phyloP scores from a whole-genome alignment of 1,140 invertebrate genomes.

The Alviniconcha marisindica region DNA sequence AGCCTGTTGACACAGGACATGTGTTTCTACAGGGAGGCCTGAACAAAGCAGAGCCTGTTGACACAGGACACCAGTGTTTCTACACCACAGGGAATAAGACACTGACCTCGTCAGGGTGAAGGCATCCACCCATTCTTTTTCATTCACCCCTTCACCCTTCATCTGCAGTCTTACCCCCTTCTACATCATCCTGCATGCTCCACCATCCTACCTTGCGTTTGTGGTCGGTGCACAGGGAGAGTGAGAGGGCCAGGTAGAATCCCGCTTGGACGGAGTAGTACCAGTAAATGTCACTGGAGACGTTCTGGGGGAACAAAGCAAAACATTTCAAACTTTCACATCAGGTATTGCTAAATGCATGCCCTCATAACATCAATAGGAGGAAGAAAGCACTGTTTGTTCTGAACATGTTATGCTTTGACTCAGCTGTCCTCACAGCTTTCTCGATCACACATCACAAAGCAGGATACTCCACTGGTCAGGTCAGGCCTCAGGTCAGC shows the following conservation, averaged over 20 bases:
- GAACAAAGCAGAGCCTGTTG: too few species aligned
- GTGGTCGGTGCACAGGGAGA: constrained; percentile 95
- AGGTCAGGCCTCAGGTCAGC: too few species aligned
- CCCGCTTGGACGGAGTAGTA: constrained; percentile 97
- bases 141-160: too few species aligned
- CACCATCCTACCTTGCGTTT: constrained; percentile 80
- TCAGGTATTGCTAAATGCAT: not conserved
- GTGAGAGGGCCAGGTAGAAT: constrained; percentile 96
- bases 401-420: not conserved
- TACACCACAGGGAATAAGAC: too few species aligned
- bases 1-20: too few species aligned
- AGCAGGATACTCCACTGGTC: too few species aligned
- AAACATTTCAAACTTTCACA: not conserved
- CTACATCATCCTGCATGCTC: too few species aligned
- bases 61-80: too few species aligned
- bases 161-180: too few species aligned
- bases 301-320: constrained; percentile 51
- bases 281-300: constrained; percentile 83
- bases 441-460: not conserved
- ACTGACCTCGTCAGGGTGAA: too few species aligned
- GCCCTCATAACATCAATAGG: not conserved
- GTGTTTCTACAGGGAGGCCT: too few species aligned
- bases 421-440: not conserved
- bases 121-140: too few species aligned
- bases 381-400: not conserved